phyloP scores from a whole-genome alignment of 2,113 vertebrate genomes.

The Podilymbus podiceps region DNA sequence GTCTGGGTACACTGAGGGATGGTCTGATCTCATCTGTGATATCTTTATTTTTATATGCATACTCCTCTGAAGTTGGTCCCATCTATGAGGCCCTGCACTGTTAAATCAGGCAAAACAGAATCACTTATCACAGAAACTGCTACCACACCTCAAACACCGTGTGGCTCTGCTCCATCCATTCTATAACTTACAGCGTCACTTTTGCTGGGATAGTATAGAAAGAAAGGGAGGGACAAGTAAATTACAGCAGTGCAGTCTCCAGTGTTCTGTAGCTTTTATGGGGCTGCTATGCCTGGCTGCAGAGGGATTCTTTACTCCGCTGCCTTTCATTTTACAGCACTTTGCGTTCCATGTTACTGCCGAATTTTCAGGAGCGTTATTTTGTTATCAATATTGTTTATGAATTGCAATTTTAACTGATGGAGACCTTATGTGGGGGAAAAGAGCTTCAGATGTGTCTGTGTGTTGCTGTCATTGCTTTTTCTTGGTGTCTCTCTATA shows the following conservation, averaged over 20 bases:
- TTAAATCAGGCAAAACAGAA: not conserved
- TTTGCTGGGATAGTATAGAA: not conserved
- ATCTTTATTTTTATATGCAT: not conserved
- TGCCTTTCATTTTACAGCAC: not conserved
- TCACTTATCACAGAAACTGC: not conserved
- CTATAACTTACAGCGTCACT: not conserved
- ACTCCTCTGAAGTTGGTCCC: not conserved
- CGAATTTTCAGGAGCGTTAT: not conserved
- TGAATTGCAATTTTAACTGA: conserved; percentile 19
- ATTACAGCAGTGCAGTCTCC: not conserved
- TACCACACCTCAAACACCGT: not conserved
- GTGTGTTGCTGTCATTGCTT: not conserved
- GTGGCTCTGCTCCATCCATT: not conserved
- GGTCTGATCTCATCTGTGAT: not conserved
- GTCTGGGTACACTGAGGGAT: not conserved
- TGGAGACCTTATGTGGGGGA: not conserved
- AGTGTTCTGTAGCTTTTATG: not conserved
- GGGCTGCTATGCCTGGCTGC: not conserved
- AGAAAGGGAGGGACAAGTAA: not conserved
- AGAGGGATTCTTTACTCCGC: not conserved
- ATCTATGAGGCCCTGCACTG: not conserved
- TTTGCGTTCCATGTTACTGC: not conserved
- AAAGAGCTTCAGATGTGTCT: not conserved
- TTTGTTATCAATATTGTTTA: not conserved
- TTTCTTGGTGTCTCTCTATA: not conserved